Evolutionary conservation across 1,140 invertebrate genomes (phyloP), one percentile per base, ranked within the genome.

Genomic region (Maconellicoccus hirsutus): DNA sequence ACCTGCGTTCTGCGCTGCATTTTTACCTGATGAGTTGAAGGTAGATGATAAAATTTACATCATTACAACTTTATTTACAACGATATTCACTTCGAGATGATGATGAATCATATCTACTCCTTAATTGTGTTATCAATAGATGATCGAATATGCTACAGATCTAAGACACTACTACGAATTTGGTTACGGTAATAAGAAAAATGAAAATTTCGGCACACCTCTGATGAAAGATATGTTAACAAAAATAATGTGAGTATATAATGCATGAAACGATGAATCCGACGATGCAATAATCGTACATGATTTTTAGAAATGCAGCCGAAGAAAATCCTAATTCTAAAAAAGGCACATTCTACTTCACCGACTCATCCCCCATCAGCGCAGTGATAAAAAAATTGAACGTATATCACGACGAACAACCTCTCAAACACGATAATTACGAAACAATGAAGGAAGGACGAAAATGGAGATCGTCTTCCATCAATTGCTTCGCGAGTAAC

Each of bases 91-190:
- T 33, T 12, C n/a, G n/a, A 33, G 4, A 33, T 12, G 29, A 33
- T 33, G n/a, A n/a, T n/a, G n/a, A n/a, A n/a, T n/a, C n/a, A n/a
- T n/a, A n/a, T n/a, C n/a, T n/a, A n/a, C n/a, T n/a, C n/a, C n/a
- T n/a, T n/a, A n/a, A n/a, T n/a, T n/a, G n/a, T n/a, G n/a, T n/a
- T 79, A 91, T n/a, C n/a, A n/a, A 0, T 81, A 84, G 72, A 77
- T 89, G 4, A 72, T 93, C 23, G 91, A 94, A 77, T 94, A 92
- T 75, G 79, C 82, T 0, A 86, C 90, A 77, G 91, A 94, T 79
- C 78, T 94, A 7, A 82, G 89, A 77, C 86, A 88, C 73, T 93
- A 89, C 76, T 91, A 91, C 78, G 85, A 83, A 70, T 82, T 84
- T 71, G 89, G 90, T 1, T 89, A 90, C 77, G 91, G 90, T 0